Conservation (phyloP, 64 coral and sea anemone species). For the Montipora cactus region DNA sequence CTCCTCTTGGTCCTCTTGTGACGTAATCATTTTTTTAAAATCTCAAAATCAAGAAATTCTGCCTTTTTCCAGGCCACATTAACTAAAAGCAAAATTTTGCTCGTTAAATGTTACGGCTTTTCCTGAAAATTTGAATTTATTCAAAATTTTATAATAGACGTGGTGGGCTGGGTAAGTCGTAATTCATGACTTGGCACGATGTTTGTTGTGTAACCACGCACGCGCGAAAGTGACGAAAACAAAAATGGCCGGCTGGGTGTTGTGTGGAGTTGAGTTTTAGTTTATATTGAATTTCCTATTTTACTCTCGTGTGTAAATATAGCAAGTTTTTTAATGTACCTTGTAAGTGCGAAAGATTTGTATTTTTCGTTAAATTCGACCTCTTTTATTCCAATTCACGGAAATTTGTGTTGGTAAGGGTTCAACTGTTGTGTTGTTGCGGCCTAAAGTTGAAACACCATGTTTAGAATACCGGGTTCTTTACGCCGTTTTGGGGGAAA, state of each 20-base stretch:
- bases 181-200: slow-evolving; percentile 5
- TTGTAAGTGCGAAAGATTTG: background rate
- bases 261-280: background rate
- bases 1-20: no score
- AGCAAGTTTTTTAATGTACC: background rate
- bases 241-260: slow-evolving; percentile 23
- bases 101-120: no score
- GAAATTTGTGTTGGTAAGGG: background rate
- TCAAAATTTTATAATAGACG: background rate
- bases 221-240: slow-evolving; percentile 10
- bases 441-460: background rate
- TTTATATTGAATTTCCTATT: background rate
- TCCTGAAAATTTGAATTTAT: no score
- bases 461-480: slow-evolving; percentile 30
- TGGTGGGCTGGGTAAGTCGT: slow-evolving; percentile 29
- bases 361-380: background rate
- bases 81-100: no score
- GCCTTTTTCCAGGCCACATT: no score
- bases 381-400: background rate
- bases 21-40: no score
- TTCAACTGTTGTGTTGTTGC: background rate
- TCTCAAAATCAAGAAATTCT: no score
- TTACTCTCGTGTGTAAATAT: background rate
- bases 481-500: background rate
- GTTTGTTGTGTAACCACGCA: slow-evolving; percentile 41